phyloP scores from a whole-genome alignment of 2,797 vertebrate species.

The Falco berigora region DNA sequence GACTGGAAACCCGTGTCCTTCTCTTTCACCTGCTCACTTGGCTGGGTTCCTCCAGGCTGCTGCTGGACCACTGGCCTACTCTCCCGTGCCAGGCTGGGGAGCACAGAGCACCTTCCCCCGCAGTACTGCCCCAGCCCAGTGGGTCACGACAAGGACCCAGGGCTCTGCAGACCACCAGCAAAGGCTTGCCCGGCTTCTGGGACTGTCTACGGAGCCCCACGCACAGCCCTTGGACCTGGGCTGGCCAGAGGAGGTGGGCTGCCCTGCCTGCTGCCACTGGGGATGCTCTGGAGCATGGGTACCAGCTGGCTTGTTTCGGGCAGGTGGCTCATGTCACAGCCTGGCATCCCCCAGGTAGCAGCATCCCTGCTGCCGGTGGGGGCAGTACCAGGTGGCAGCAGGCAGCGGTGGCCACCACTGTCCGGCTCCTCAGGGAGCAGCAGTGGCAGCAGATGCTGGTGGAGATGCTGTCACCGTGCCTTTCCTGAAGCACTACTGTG shows the following conservation, averaged over 20 bases:
- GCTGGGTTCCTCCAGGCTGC: not conserved
- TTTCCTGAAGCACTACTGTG: accelerated
- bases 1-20: not conserved
- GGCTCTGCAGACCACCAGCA: accelerated
- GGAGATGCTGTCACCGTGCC: accelerated
- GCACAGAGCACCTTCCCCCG: not conserved
- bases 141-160: accelerated
- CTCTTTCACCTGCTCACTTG: accelerated
- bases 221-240: accelerated
- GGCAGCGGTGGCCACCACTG: no score
- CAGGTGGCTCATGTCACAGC: not conserved
- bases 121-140: accelerated
- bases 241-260: not conserved
- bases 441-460: accelerated
- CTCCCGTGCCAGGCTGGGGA: not conserved
- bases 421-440: not conserved
- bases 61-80: not conserved
- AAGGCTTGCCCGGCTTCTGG: not conserved
- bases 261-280: not conserved
- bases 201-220: not conserved
- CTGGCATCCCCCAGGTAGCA: accelerated
- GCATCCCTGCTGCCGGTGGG: accelerated
- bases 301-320: not conserved
- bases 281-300: not conserved
- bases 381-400: accelerated